Evolutionary conservation across 1,140 invertebrate species (phyloP).

Genomic region (Plectrocnemia conspersa): DNA sequence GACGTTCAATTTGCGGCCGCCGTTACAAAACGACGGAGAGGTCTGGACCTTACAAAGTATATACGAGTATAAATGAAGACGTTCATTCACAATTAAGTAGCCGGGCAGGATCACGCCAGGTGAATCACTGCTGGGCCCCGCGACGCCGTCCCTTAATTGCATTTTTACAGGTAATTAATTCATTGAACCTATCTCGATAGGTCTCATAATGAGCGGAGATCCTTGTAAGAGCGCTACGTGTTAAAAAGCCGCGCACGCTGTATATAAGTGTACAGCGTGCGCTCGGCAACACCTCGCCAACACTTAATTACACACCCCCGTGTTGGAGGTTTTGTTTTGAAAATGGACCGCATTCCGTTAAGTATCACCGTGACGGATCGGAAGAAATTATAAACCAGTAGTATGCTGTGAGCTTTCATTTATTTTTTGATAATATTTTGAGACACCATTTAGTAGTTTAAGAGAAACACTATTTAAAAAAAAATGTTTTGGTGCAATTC

Average conservation of each 20-base stretch:
- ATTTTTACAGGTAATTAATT: conserved; percentile 33
- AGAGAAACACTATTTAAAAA: too few relatives aligned
- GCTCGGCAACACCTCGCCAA: background rate
- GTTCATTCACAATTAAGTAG: conserved; percentile 24
- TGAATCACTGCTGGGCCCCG: background rate
- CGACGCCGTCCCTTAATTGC: conserved; percentile 12
- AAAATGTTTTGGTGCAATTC: too few relatives aligned
- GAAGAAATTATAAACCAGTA: too few relatives aligned
- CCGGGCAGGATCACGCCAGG: conserved; percentile 13
- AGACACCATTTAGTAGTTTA: too few relatives aligned
- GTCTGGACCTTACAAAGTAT: too few relatives aligned
- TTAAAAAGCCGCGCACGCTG: conserved; percentile 1
- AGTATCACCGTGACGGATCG: too few relatives aligned
- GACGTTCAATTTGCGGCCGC: conserved; percentile 3
- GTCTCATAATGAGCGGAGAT: conserved; percentile 24
- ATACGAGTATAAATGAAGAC: background rate
- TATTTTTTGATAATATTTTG: too few relatives aligned
- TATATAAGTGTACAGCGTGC: background rate
- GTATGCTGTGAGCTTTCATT: too few relatives aligned
- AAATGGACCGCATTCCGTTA: too few relatives aligned
- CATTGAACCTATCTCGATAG: conserved; percentile 26
- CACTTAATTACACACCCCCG: background rate
- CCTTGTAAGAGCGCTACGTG: background rate
- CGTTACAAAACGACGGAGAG: too few relatives aligned
- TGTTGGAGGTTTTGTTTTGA: too few relatives aligned